Percentiles rank a stretch among this genome's conserved stretches.
phyloP scores from a whole-genome alignment of 1,140 invertebrate species.

The Chymomyza costata region DNA sequence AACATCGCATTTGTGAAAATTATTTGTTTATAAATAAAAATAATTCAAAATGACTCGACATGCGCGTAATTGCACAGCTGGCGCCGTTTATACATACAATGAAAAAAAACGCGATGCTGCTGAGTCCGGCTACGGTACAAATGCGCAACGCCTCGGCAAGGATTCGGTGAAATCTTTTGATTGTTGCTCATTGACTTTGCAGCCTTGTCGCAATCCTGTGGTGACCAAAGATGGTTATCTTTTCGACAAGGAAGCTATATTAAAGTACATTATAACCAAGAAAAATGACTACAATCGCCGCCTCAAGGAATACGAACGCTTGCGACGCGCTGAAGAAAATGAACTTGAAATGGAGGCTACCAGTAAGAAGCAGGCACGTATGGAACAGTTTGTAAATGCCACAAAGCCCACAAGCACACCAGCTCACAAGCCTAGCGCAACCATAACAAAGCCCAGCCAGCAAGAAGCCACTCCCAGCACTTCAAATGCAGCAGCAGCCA shows the following conservation, averaged over 20 bases:
- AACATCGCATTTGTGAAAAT: not conserved
- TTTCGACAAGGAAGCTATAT: slow-evolving; percentile 97
- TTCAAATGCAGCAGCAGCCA: slow-evolving; percentile 24
- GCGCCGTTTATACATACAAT: slow-evolving; percentile 98
- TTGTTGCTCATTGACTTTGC: slow-evolving; percentile 96
- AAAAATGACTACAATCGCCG: slow-evolving; percentile 94
- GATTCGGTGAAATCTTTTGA: slow-evolving; percentile 99
- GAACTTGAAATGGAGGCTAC: slow-evolving; percentile 75
- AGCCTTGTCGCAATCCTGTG: slow-evolving; percentile 80
- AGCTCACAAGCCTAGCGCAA: slow-evolving; percentile 33
- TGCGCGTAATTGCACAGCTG: slow-evolving; percentile 97
- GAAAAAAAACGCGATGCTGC: slow-evolving; percentile 98
- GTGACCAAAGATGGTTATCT: slow-evolving; percentile 90
- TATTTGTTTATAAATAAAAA: not conserved
- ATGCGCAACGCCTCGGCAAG: slow-evolving; percentile 86
- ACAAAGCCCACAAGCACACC: slow-evolving; percentile 52
- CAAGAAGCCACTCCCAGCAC: slow-evolving; percentile 25
- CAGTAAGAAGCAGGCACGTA: slow-evolving; percentile 79
- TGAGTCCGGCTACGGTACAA: slow-evolving; percentile 92
- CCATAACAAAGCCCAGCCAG: slow-evolving; percentile 17
- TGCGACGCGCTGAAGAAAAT: slow-evolving; percentile 85
- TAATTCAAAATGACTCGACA: slow-evolving; percentile 88
- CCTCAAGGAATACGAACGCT: slow-evolving; percentile 95
- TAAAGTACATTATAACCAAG: slow-evolving; percentile 96
- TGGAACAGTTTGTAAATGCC: slow-evolving; percentile 85